Base-by-base conservation (phyloP, 2,888 invertebrate genomes). In the Zelleria hepariella region DNA sequence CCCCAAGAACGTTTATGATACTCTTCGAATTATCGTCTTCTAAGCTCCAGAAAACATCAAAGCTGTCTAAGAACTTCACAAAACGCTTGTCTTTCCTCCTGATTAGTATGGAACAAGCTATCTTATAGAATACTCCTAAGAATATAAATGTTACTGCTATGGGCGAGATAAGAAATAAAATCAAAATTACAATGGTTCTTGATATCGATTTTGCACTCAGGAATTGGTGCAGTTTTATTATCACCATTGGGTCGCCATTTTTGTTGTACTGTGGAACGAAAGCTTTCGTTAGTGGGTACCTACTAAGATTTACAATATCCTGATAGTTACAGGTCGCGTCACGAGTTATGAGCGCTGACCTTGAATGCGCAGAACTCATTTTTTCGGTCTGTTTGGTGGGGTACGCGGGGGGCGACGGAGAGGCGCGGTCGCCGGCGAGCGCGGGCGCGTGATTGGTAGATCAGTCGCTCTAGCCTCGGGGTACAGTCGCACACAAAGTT, bases 31-130 rank as follows among this genome's bases (percentile, higher is more conserved):
- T 67, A 3, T 85, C 74, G 32, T 86, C 81, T 70, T 91, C 90
- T 23, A 90, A 65, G 27, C 89, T 86, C 90, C 90, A 91, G 59
- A 91, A 80, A 1, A 84, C 81, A 65, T 91, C 91, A 7, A 85
- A 81, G 51, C 91, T 91, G 42, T 86, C 79, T 23, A 91, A 71
- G 20, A 90, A 78, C 23, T 82, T 80, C 3, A 73, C 80, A 64
- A 87, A 91, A 61, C 78, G 68, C 48, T 77, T 70, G 53, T 80
- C 80, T 60, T 66, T 72, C 60, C 63, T 65, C 61, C 66, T 73
- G 32, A 80, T 78, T 2, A 73, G 61, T n/a, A 74, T 61, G 15
- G 66, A 74, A 68, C 80, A 80, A 18, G 77, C 2, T 2, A 68
- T 59, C 66, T 79, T 81, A 61, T 77, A 80, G 15, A 70, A 23